phyloP scores from a whole-genome alignment of 2,888 invertebrate species.

The Therioaphis trifolii region DNA sequence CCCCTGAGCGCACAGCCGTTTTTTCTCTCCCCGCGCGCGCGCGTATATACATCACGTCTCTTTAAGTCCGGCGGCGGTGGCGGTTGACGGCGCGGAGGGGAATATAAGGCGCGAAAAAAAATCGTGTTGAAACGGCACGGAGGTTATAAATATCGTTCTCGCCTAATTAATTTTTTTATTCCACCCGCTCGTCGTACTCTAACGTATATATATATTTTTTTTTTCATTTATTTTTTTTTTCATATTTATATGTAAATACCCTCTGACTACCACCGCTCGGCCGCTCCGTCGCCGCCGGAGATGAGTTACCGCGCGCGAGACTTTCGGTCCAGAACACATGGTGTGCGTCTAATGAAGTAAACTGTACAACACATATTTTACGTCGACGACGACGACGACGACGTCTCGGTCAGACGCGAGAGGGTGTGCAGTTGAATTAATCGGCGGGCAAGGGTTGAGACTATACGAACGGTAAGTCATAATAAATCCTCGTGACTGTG shows the following conservation, averaged over 20 bases:
- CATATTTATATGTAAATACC: too few species aligned
- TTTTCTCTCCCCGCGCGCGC: background rate
- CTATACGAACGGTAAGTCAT: too few species aligned
- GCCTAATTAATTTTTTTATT: conserved; percentile 54
- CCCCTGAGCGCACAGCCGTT: background rate
- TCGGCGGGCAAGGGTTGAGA: background rate
- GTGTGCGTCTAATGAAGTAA: conserved; percentile 38
- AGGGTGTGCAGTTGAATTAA: too few species aligned
- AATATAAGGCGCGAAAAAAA: conserved; percentile 23
- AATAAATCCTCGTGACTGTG: too few species aligned
- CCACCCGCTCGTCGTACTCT: background rate
- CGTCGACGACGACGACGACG: background rate
- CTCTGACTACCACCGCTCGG: too few species aligned
- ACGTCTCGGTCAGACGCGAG: too few species aligned
- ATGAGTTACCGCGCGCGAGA: conserved; percentile 33
- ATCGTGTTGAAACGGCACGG: conserved; percentile 5
- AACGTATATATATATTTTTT: background rate
- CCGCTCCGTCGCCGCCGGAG: background rate
- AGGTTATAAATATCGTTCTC: conserved; percentile 58
- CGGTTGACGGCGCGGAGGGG: background rate
- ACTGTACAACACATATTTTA: background rate
- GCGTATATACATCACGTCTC: conserved; percentile 33
- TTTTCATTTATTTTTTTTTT: too few species aligned
- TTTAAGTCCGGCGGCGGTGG: conserved; percentile 20
- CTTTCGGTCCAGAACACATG: conserved; percentile 36